Evolutionary conservation across 1,140 invertebrate species (phyloP).

Genomic region (Mylabris phalerata): DNA sequence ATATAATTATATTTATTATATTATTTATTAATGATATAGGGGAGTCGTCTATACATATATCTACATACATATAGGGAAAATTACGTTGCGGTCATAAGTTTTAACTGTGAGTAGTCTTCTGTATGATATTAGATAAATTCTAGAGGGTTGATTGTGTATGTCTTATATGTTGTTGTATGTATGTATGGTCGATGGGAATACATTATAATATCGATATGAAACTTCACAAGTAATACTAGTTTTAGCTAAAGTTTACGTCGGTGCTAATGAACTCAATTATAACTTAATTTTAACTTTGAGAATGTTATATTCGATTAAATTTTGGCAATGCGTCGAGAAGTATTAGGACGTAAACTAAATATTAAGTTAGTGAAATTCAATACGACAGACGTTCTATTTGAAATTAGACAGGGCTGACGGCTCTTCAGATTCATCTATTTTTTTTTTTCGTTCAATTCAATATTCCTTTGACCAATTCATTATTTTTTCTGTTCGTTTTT

Average conservation of each 20-base stretch:
- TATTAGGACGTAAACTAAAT: slow-evolving; percentile 16
- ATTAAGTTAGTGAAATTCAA: slow-evolving; percentile 19
- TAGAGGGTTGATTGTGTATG: background rate
- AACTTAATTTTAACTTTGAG: slow-evolving; percentile 16
- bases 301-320: slow-evolving; percentile 21
- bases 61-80: slow-evolving; percentile 2
- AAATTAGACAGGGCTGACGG: slow-evolving; percentile 6
- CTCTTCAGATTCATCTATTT: background rate
- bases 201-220: slow-evolving; percentile 20
- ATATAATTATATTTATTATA: slow-evolving; percentile 14
- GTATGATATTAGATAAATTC: too few species aligned
- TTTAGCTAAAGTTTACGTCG: slow-evolving; percentile 21
- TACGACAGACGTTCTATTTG: slow-evolving; percentile 11
- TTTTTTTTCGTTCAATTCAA: too few species aligned
- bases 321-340: slow-evolving; percentile 16
- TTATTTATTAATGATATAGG: slow-evolving; percentile 10
- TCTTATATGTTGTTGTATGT: too few species aligned
- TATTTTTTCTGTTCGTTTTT: too few species aligned
- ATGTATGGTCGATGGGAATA: slow-evolving; percentile 4
- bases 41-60: slow-evolving; percentile 1
- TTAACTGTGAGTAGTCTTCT: too few species aligned
- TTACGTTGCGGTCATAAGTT: slow-evolving; percentile 13
- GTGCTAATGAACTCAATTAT: slow-evolving; percentile 19
- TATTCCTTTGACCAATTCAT: too few species aligned
- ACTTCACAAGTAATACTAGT: slow-evolving; percentile 24